Base-by-base conservation (phyloP, 2,113 vertebrate genomes). In the Dasypus novemcinctus region DNA sequence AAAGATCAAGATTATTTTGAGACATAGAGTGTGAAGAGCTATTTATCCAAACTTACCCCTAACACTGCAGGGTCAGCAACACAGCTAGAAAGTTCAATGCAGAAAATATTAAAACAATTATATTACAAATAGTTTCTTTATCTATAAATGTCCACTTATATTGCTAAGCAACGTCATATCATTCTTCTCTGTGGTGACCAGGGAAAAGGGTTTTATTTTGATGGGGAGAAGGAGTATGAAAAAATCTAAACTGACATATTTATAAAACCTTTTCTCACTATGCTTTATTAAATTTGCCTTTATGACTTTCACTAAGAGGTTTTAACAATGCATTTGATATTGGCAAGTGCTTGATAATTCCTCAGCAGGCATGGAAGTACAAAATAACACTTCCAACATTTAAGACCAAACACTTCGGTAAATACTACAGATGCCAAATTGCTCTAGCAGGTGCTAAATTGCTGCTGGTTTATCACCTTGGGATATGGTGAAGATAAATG, bases 391-490 rank as follows among this genome's bases (percentile, higher is more conserved):
- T 96, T 97, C 84, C 94, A 94, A 87, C 91, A 78, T 98, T 95
- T 89, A 95, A 97, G 80, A 96, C n/a, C 96, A 95, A 97, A 64
- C 74, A 82, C 95, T 93, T 95, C 3, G 25, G 72, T 85, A 97
- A 98, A 97, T 95, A 90, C 78, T 91, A 95, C 61, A 96, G 82
- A 95, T 96, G 87, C 83, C 97, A 96, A 97, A 97, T 59, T 93
- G 38, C 85, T 97, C 29, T 68, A 96, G 95, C 97, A 97, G 98
- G 86, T 95, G 94, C 91, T 94, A 97, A 97, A 98, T 89, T 97
- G 87, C 88, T 97, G 36, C 61, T 95, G 76, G 66, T 71, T 75
- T 91, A 95, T 88, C 91, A 97, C 27, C 3, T 88, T 80, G 76
- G 95, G 86, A 95, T 95, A 88, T 90, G 96, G 92, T 92, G 91